Conservation (phyloP, 2,797 vertebrate species). For the Microtus californicus region DNA sequence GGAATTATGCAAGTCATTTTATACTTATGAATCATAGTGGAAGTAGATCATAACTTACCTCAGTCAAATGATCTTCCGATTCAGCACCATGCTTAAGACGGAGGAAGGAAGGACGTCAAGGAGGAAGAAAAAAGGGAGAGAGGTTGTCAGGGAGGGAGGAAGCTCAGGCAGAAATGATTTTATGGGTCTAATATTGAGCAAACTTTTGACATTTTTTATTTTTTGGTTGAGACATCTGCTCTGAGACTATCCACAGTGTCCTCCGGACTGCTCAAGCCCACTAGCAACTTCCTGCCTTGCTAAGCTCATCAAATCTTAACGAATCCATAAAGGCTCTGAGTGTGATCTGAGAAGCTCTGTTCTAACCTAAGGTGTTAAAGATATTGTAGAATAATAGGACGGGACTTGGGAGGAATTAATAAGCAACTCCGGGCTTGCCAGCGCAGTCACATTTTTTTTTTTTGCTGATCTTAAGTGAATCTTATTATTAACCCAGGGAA, state of each 20-base stretch:
- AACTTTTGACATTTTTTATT: neutral
- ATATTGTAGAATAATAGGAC: neutral
- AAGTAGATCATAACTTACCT: conserved; percentile 10
- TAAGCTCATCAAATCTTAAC: conserved; percentile 7
- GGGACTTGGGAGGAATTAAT: conserved; percentile 7
- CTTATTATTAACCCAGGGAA: conserved; percentile 32
- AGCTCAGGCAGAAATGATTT: conserved; percentile 6
- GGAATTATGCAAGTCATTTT: conserved; percentile 34
- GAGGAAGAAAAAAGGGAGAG: neutral
- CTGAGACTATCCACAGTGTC: neutral
- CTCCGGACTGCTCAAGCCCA: neutral
- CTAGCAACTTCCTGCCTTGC: neutral
- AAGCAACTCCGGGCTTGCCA: conserved; percentile 17
- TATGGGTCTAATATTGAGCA: conserved; percentile 29
- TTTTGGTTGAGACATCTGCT: neutral
- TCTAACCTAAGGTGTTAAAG: conserved; percentile 40
- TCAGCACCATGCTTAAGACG: neutral
- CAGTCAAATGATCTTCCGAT: conserved; percentile 35
- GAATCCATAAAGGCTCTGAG: neutral
- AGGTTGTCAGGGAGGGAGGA: neutral
- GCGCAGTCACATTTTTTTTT: neutral
- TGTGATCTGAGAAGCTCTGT: neutral
- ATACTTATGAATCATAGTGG: conserved; percentile 40
- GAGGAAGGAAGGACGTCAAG: neutral
- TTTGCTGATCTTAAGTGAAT: neutral